A percentile compares a stretch with the other conserved stretches of the same genome.
These are phyloP conservation scores for Nebria brevicollis DNA, from an alignment of 2,888 invertebrate species.

Conservation along the genomic window DNA sequence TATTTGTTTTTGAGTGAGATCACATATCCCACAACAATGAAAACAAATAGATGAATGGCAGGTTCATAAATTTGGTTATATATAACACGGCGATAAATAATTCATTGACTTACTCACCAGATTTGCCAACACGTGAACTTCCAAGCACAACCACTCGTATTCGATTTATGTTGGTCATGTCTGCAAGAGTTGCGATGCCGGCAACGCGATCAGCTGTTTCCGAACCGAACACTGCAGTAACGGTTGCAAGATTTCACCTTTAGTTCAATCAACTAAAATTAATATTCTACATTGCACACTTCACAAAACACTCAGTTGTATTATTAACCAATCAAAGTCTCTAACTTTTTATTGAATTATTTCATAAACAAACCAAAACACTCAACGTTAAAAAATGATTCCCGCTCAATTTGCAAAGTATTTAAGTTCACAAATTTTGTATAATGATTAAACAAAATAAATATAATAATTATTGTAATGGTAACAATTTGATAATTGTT, in stretches of 20 bases:
- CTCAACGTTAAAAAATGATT: not conserved
- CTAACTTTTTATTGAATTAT: not conserved
- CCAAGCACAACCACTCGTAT: conserved; percentile 84
- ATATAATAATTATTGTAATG: not conserved
- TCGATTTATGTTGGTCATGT: conserved; percentile 81
- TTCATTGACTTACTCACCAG: conserved; percentile 69
- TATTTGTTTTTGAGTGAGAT: not conserved
- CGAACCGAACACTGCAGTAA: conserved; percentile 2
- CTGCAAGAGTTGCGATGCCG: conserved; percentile 24
- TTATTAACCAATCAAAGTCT: not conserved
- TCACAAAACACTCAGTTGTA: conserved; percentile 22
- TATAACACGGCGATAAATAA: not conserved
- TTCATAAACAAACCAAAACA: conserved; percentile 3
- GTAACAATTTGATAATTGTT: not conserved
- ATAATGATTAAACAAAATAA: conserved; percentile 7
- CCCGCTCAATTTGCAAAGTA: not conserved
- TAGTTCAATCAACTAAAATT: conserved; percentile 26
- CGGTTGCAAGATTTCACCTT: conserved; percentile 33
- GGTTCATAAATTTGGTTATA: not conserved
- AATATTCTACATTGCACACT: conserved; percentile 34
- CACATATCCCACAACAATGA: not conserved
- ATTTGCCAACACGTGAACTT: conserved; percentile 80
- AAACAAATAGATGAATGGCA: not conserved
- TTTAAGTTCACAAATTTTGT: conserved; percentile 12
- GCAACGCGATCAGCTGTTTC: conserved; percentile 42